Conservation (phyloP, 2,888 invertebrate species). For the Petrolisthes cinctipes region DNA sequence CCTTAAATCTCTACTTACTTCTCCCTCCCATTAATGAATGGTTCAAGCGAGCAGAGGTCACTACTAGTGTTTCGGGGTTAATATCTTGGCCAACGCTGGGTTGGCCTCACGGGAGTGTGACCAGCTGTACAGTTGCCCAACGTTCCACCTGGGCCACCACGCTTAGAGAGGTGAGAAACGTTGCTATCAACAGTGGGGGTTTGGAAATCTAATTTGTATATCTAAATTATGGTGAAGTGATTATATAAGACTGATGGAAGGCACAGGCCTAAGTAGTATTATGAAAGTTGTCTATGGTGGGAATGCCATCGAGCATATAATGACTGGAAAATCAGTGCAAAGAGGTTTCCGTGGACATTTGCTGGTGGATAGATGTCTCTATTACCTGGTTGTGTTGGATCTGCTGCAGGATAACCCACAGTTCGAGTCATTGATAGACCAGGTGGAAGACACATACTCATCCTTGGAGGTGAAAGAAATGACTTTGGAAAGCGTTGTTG, state of each 20-base stretch:
- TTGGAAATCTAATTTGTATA: no score
- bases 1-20: no score
- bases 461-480: slow-evolving; percentile 8
- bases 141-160: no score
- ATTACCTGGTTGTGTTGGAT: slow-evolving; percentile 4
- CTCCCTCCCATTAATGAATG: no score
- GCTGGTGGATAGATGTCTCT: not conserved
- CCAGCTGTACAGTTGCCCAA: no score
- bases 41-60: no score
- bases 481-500: slow-evolving; percentile 24
- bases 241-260: slow-evolving; percentile 59
- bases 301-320: slow-evolving; percentile 48
- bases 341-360: not conserved
- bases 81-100: no score
- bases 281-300: slow-evolving; percentile 42
- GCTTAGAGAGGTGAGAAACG: no score
- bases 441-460: slow-evolving; percentile 21
- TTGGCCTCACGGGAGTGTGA: no score
- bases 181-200: no score
- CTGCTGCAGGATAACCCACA: not conserved
- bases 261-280: slow-evolving; percentile 43
- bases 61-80: no score
- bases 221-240: no score
- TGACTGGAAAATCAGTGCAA: slow-evolving; percentile 40
- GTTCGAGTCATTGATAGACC: slow-evolving; percentile 7